A percentile compares a stretch with the other conserved stretches of the same genome.
phyloP scores from a whole-genome alignment of 1,140 invertebrate species.

The Eriocheir sinensis region DNA sequence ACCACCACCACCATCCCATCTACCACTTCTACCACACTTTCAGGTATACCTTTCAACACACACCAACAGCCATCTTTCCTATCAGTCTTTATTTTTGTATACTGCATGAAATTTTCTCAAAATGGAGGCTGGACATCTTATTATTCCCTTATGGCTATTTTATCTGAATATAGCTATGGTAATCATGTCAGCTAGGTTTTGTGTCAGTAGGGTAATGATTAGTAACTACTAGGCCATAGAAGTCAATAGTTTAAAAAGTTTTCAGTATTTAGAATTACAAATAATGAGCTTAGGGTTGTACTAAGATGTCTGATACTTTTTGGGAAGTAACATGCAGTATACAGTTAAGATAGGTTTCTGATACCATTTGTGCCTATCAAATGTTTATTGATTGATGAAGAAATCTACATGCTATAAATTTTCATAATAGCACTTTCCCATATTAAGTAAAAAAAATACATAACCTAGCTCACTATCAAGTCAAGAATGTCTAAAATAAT shows the following conservation, averaged over 20 bases:
- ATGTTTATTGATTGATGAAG: constrained; percentile 18
- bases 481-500: constrained; percentile 38
- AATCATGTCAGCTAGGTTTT: background rate
- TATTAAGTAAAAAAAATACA: background rate
- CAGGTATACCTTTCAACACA: constrained; percentile 68
- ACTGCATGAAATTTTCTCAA: constrained; percentile 52
- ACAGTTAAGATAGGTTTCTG: constrained; percentile 1
- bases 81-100: constrained; percentile 33
- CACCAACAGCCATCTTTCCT: constrained; percentile 55
- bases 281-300: background rate
- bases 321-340: constrained; percentile 56
- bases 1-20: constrained; percentile 72
- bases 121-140: constrained; percentile 39
- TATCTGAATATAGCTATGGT: background rate
- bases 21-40: constrained; percentile 70
- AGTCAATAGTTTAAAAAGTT: background rate
- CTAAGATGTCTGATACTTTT: constrained; percentile 50
- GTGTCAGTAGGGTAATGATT: background rate
- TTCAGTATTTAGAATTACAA: background rate
- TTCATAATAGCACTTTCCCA: constrained; percentile 4
- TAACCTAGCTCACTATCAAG: background rate
- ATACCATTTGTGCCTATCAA: background rate
- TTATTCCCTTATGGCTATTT: background rate
- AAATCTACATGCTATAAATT: background rate
- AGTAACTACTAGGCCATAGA: background rate